Evolutionary conservation across 2,113 vertebrate genomes (phyloP), one percentile per base, ranked within the genome.

Genomic region (Pristiophorus japonicus): DNA sequence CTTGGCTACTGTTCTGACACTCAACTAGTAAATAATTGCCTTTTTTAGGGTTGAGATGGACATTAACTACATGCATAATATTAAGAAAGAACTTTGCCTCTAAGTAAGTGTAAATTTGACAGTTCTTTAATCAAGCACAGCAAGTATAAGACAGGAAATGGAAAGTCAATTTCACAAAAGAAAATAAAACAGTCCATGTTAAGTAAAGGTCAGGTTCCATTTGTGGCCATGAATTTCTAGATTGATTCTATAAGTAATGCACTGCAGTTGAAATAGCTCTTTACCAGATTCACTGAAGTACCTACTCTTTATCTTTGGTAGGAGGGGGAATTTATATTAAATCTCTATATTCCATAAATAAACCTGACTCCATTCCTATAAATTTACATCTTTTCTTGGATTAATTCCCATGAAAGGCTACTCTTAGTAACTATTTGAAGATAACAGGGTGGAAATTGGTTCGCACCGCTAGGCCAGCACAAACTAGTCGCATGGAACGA

Each of bases 91-190:
- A 94, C 7, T 27, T 94, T 94, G 65, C 63, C 92, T 45, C 92
- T 66, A 94, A 94, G 45, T 42, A 94, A 93, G 62, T 93, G 90
- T 65, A 93, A n/a, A 94, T 94, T 66, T 94, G 92, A 94, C 92
- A 67, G 38, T 94, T 45, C 20, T 94, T 94, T 67, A 67, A 27
- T 94, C 92, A 94, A 94, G 62, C 92, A 94, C 22, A 94, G 87
- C 18, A 94, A 94, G 63, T 42, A 94, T 47, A 47, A 94, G 47
- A 63, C 42, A 45, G 67, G 6, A 42, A 94, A 94, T 94, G 38
- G 22, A 51, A 94, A 45, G 63, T 67, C 92, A 45, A 3, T 47
- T 94, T 67, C 65, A 63, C 20, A 67, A 42, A 38, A 67, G 55
- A 59, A 90, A 59, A 59, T 16, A 88, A 55, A 63, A 45, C 91